These are phyloP conservation scores for Anabacerthia variegaticeps DNA, from an alignment of 2,797 vertebrate species.

Conservation along the genomic window DNA sequence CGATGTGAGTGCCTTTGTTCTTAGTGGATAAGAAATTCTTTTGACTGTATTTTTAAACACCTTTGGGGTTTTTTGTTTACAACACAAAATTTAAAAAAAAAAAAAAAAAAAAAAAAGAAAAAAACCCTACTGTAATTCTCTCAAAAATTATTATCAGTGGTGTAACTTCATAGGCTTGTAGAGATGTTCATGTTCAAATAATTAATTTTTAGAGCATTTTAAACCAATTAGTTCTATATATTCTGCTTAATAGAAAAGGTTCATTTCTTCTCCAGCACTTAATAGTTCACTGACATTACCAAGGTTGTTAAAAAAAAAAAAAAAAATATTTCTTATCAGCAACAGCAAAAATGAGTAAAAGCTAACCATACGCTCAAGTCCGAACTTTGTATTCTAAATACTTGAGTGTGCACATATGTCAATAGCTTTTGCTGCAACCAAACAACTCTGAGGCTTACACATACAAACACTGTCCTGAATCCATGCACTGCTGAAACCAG, in stretches of 20 bases:
- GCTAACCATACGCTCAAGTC: neutral
- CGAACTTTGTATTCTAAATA: neutral
- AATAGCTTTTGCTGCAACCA: neutral
- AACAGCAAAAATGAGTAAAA: neutral
- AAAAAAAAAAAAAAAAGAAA: neutral
- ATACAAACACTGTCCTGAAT: neutral
- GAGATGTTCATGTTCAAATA: neutral
- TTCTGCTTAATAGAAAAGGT: neutral
- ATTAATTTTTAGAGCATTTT: neutral
- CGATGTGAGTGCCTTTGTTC: neutral
- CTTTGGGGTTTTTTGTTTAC: neutral
- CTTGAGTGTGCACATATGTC: fast-evolving
- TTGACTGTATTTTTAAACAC: neutral
- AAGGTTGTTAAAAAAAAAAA: neutral
- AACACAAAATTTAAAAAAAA: neutral
- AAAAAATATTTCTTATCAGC: neutral
- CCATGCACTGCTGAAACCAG: neutral
- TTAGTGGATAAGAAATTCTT: neutral
- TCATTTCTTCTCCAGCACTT: neutral
- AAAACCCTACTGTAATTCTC: neutral
- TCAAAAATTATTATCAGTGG: neutral
- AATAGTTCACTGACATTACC: neutral
- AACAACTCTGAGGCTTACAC: neutral
- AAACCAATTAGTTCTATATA: neutral
- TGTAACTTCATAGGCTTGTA: neutral